Conservation (phyloP, 1,140 invertebrate species). For the Ectropis grisescens region DNA sequence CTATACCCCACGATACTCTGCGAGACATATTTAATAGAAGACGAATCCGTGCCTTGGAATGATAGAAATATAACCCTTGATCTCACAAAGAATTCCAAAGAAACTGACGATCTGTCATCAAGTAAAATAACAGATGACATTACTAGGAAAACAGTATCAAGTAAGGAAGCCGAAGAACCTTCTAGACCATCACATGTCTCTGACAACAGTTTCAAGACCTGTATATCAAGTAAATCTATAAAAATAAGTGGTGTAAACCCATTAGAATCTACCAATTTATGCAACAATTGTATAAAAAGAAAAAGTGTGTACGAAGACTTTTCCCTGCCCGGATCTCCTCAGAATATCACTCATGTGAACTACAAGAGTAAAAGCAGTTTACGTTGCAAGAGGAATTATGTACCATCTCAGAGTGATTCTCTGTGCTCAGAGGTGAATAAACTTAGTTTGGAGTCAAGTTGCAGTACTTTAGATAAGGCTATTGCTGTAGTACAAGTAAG, state of each 20-base stretch:
- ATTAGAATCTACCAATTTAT: constrained; percentile 37
- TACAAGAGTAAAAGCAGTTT: constrained; percentile 26
- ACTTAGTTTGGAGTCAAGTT: constrained; percentile 19
- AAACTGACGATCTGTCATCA: too few species aligned
- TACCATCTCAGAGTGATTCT: too few species aligned
- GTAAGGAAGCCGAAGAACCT: too few species aligned
- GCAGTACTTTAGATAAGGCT: constrained; percentile 38
- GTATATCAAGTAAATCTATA: constrained; percentile 32
- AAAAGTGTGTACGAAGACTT: constrained; percentile 51
- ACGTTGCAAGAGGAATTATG: not conserved
- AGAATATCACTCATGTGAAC: constrained; percentile 46
- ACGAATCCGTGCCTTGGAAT: constrained; percentile 31
- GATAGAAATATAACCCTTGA: constrained; percentile 20
- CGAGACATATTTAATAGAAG: constrained; percentile 32
- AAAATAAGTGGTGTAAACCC: constrained; percentile 47
- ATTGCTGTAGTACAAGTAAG: constrained; percentile 30
- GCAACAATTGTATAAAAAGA: constrained; percentile 25
- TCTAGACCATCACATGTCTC: constrained; percentile 23
- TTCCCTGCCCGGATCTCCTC: constrained; percentile 49
- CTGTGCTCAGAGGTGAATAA: too few species aligned
- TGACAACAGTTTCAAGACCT: constrained; percentile 37
- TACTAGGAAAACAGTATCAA: too few species aligned
- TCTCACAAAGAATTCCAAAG: constrained; percentile 15
- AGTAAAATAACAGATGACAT: too few species aligned
- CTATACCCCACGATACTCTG: constrained; percentile 51